A percentile compares a stretch with the other conserved stretches of the same genome.
These are phyloP conservation scores for Lucinisca nassula DNA, from an alignment of 2,888 invertebrate species.

Conservation along the genomic window DNA sequence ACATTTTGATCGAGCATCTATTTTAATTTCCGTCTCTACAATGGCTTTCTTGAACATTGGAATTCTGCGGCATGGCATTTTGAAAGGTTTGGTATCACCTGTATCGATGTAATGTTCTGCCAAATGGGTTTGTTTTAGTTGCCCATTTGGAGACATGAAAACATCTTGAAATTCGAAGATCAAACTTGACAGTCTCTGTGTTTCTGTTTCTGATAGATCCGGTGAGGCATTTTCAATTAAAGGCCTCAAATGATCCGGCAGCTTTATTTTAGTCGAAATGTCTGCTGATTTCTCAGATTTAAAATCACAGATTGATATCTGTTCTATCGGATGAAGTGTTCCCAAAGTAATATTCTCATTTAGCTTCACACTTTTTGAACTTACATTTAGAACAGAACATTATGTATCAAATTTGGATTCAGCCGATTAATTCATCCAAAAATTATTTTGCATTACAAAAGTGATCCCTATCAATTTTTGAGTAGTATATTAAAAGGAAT, in stretches of 20 bases:
- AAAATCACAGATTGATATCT: not conserved
- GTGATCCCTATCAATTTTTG: too few relatives aligned
- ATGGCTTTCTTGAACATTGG: not conserved
- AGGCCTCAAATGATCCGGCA: not conserved
- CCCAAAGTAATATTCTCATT: not conserved
- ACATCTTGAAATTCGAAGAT: not conserved
- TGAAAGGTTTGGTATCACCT: not conserved
- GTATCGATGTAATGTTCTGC: constrained; percentile 1
- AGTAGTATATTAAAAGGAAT: too few relatives aligned
- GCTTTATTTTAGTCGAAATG: too few relatives aligned
- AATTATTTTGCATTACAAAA: too few relatives aligned
- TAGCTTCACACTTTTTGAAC: not conserved
- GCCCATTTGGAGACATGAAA: not conserved
- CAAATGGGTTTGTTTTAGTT: not conserved
- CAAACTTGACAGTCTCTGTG: not conserved
- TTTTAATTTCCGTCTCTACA: not conserved
- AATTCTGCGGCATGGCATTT: not conserved
- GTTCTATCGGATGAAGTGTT: not conserved
- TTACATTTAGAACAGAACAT: not conserved
- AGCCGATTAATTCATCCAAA: too few relatives aligned
- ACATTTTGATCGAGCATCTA: not conserved
- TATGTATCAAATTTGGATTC: too few relatives aligned
- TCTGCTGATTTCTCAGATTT: not conserved
- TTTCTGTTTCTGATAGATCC: not conserved
- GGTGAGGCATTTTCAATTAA: not conserved